These are phyloP conservation scores for Falco novaeseelandiae DNA, from an alignment of 2,797 vertebrate species.

Conservation along the genomic window DNA sequence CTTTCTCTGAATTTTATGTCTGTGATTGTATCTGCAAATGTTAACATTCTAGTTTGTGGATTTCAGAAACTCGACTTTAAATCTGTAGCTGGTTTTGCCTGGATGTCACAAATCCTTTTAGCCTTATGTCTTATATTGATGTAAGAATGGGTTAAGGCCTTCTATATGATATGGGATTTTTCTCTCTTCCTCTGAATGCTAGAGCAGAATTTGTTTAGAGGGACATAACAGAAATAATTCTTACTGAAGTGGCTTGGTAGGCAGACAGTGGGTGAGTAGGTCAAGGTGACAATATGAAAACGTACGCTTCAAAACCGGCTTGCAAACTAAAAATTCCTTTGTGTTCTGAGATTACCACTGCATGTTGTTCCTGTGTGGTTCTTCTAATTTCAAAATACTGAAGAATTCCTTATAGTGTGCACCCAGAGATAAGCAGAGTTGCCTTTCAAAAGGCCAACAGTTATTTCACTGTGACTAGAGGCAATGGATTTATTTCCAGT, in stretches of 20 bases:
- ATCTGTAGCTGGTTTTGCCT: background rate
- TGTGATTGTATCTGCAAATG: background rate
- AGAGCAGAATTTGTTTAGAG: background rate
- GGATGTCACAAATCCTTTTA: background rate
- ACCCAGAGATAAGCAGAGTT: background rate
- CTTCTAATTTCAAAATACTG: background rate
- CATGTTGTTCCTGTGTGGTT: rapidly evolving
- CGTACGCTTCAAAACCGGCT: background rate
- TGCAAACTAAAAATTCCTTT: background rate
- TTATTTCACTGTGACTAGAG: background rate
- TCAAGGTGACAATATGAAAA: background rate
- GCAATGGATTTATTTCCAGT: background rate
- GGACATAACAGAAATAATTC: background rate
- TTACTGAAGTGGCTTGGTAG: background rate
- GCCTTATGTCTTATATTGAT: background rate
- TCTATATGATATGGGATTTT: background rate
- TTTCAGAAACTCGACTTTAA: background rate
- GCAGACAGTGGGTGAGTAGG: background rate
- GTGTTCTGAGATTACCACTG: background rate
- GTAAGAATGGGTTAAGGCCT: background rate
- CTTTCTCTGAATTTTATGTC: background rate
- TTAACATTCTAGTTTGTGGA: background rate
- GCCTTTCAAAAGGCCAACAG: background rate
- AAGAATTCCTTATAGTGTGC: background rate
- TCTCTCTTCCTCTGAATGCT: background rate